Base-by-base conservation (phyloP, 2,797 vertebrate species). In the Fistularia commersonii region DNA sequence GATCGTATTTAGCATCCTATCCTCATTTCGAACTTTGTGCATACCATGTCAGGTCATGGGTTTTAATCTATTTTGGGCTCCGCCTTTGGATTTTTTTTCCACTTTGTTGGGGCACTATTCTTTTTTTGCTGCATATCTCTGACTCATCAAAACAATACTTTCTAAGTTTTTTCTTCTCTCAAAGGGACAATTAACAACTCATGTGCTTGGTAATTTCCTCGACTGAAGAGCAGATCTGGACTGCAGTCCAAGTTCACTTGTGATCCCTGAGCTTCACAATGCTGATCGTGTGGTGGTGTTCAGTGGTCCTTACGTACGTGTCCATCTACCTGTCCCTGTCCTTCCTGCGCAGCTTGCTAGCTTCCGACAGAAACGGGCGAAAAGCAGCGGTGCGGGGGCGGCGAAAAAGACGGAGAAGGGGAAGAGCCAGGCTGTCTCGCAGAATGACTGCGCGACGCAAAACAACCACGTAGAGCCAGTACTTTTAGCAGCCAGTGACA, bases 341-440 rank as follows among this genome's bases (percentile, higher is more conserved):
- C 49, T 93, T 96, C 75, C 72, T 95, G 77, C 89, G 88, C 89
- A 98, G 95, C 84, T 98, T 95, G 93, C 91, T 94, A 78, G 87
- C 83, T 95, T 87, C 92, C 89, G 91, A 95, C 91, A 94, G 87
- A 89, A 87, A 81, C 92, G 93, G 89, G 57, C 94, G 84, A 92
- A 92, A 87, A 58, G 87, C 57, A 48, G 91, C 90, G 0, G 91
- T 90, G 6, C 87, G 87, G 80, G 92, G 89, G 12, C 89, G 88
- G 45, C 89, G 93, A 92, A 97, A 93, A 93, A 94, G 93, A 84
- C 93, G 92, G 7, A 80, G 92, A 93, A 93, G 93, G 93, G 93
- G 93, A 93, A 93, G 93, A 84, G 90, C 88, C 54, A 87, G 91
- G 34, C 81, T 94, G 84, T 89, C 90, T 9, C 89, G 90, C 35